Evolutionary conservation across 1,140 invertebrate species (phyloP).

Genomic region (Laupala kohalensis): DNA sequence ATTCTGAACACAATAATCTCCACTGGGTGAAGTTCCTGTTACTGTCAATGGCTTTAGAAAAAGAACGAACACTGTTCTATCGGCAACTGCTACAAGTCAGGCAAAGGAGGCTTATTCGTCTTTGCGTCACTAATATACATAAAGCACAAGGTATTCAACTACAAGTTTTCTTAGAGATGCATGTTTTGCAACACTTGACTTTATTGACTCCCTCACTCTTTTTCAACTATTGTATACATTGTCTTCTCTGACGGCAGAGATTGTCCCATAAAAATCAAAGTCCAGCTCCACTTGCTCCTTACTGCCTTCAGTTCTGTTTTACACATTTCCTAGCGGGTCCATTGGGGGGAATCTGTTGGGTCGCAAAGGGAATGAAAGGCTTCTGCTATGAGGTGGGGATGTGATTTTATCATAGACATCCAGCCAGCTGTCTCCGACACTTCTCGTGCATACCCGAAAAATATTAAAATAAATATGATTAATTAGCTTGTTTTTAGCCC

Average conservation of each 20-base stretch:
- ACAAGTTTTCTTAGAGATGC: too few species aligned
- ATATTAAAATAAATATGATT: too few species aligned
- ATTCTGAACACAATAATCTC: neutral
- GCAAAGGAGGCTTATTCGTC: too few species aligned
- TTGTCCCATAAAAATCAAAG: neutral
- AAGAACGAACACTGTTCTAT: too few species aligned
- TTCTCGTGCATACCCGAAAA: constrained; percentile 83
- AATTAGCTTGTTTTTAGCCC: too few species aligned
- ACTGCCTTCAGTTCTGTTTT: constrained; percentile 65
- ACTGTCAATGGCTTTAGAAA: too few species aligned
- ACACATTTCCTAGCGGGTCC: constrained; percentile 89
- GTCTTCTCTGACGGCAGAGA: neutral
- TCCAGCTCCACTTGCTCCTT: neutral
- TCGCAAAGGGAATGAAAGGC: constrained; percentile 93
- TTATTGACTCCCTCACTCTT: too few species aligned
- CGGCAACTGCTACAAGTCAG: too few species aligned
- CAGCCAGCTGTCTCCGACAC: constrained; percentile 96
- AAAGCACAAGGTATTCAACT: too few species aligned
- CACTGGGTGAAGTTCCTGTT: neutral
- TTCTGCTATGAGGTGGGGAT: constrained; percentile 95
- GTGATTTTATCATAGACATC: constrained; percentile 92
- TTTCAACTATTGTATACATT: too few species aligned
- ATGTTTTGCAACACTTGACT: too few species aligned
- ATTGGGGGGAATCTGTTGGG: constrained; percentile 94
- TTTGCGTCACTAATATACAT: too few species aligned